Percentiles rank a stretch among this genome's conserved stretches.
phyloP scores from a whole-genome alignment of 2,888 invertebrate genomes.

The Phorcus lineatus region DNA sequence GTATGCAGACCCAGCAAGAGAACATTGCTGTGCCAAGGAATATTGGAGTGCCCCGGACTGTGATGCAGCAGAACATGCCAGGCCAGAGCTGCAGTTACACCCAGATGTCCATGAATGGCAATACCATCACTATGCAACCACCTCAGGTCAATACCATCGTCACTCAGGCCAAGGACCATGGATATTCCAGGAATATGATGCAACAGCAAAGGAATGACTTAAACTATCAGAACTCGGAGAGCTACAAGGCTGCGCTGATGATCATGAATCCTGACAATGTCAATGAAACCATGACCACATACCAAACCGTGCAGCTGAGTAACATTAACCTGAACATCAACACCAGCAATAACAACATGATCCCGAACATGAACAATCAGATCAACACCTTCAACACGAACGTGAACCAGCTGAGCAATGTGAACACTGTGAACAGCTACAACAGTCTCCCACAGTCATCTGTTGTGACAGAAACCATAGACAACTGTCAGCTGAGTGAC shows the following conservation, averaged over 20 bases:
- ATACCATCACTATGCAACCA: background rate
- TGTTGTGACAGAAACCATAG: background rate
- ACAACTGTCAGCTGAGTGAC: background rate
- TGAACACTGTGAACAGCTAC: background rate
- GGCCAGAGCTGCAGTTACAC: background rate
- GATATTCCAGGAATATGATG: conserved; percentile 1
- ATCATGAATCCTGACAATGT: background rate
- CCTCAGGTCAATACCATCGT: background rate
- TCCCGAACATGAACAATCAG: background rate
- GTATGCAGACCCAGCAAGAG: background rate
- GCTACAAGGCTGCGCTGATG: conserved; percentile 2
- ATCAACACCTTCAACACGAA: background rate
- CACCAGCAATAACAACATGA: background rate
- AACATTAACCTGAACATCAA: background rate
- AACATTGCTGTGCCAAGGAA: background rate
- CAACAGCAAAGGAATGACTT: background rate
- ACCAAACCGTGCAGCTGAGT: background rate
- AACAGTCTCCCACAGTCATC: background rate
- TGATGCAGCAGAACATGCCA: background rate
- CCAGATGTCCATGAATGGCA: conserved; percentile 1
- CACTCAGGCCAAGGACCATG: background rate
- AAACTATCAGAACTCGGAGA: background rate
- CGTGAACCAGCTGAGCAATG: background rate
- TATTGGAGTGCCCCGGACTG: background rate
- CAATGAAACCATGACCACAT: background rate